Base-by-base conservation (phyloP, 2,113 vertebrate genomes). In the Mormyrus iriodes region DNA sequence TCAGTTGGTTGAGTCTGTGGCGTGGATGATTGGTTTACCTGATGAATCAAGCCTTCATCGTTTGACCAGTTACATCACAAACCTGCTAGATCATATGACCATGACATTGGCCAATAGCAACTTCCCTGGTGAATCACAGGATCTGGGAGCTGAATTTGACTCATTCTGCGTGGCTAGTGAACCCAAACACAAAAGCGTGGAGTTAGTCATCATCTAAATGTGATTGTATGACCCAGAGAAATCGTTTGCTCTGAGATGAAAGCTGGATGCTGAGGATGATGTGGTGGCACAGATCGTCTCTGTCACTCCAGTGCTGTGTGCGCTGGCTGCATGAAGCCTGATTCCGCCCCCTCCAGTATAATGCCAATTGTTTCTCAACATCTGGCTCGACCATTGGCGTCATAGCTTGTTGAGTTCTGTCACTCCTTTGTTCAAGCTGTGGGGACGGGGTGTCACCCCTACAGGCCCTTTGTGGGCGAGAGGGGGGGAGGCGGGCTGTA, bases 201-300 rank as follows among this genome's bases (percentile, higher is more conserved):
- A 42, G 73, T 79, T 79, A 42, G 31, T 79, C 73, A 79, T 79
- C 13, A 0, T 42, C 31, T 79, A 79, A 79, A 35, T 39, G 82
- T 24, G 42, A 39, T n/a, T 84, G 82, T 84, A n/a, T n/a, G 82
- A 84, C 42, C 44, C 21, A 84, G 9, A 48, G 42, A 44, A 44
- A 44, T 24, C 82, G 24, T 44, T 5, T 17, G 10, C 52, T 48
- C 15, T 31, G 69, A 88, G 53, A 61, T 88, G 39, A 76, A n/a
- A 48, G 73, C 88, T 76, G 53, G 58, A 90, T 31, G 73, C 85
- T 10, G 27, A 3, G 88, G 55, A 89, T 87, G 87, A 87, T 90
- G 88, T 85, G 76, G 89, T 79, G 35, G 86, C 58, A 19, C 42
- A 88, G 90, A 90, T 61, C 82, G 48, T 73, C 88, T 88, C n/a